Evolutionary conservation across 2,888 invertebrate genomes (phyloP), one percentile per base, ranked within the genome.

Genomic region (Thymelicus lineola): DNA sequence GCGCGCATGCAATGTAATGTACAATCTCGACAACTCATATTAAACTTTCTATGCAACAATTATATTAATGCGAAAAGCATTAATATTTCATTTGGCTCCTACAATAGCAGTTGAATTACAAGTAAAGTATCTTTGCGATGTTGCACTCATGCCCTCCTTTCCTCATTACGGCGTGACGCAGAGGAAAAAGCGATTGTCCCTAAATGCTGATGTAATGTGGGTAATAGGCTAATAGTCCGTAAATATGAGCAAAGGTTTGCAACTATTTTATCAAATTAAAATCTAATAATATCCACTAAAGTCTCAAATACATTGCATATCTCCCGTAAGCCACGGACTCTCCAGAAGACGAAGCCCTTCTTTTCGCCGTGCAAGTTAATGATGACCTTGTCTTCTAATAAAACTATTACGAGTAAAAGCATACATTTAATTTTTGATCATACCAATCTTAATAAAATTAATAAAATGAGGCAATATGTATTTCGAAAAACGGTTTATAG

Each of bases 41-140:
- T 83, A 86, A 91, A 93, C 93, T 93, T 93, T 93, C 93, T 93
- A 93, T 90, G 90, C 90, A 92, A 90, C 88, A 90, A 93, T 91
- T 92, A 91, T 87, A 87, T 88, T 90, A 89, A n/a, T n/a, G n/a
- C n/a, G n/a, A n/a, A n/a, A n/a, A 87, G 85, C 92, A 93, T 93
- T 89, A 92, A 92, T 93, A 91, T 91, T 93, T 89, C 85, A 91
- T 92, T 89, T 86, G 55, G 81, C 82, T 86, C 82, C 84, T 85
- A 82, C 83, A 81, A 84, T 85, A 77, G 82, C 81, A 78, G 83
- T 84, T 80, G 79, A 81, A 85, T 84, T 79, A 81, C 77, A 69
- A 73, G 71, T 73, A 70, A 76, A 81, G 80, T 82, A 17, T 82
- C 79, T 78, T 79, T 74, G 28, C 28, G 12, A 55, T 55, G 28